Evolutionary conservation across 1,140 invertebrate species (phyloP).

Genomic region (Aphaenogaster rudis): DNA sequence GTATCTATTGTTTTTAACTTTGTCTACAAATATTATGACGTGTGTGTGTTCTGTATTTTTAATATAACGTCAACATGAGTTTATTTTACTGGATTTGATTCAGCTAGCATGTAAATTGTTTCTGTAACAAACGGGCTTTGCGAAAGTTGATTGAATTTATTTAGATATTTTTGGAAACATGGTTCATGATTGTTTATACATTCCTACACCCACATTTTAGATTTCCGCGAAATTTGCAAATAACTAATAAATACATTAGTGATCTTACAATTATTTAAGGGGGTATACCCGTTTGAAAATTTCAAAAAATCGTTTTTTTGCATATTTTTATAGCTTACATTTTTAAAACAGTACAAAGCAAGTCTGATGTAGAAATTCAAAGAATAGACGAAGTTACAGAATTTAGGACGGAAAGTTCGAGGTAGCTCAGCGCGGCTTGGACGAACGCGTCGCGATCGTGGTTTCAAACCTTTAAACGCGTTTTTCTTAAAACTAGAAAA

Average conservation of each 20-base stretch:
- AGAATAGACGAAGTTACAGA: too few species aligned
- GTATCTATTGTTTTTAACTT: not conserved
- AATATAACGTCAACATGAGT: not conserved
- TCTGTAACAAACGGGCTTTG: not conserved
- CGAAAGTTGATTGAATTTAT: conserved; percentile 13
- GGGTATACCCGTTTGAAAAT: too few species aligned
- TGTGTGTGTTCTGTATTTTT: conserved; percentile 1
- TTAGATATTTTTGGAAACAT: conserved; percentile 7
- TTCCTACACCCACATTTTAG: not conserved
- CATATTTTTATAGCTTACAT: too few species aligned
- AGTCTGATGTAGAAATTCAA: too few species aligned
- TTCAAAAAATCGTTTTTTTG: too few species aligned
- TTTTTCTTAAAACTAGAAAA: too few species aligned
- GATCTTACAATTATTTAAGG: not conserved
- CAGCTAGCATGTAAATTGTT: not conserved
- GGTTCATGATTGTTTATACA: not conserved
- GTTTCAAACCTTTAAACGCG: too few species aligned
- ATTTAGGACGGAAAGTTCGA: too few species aligned
- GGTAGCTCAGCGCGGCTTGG: too few species aligned
- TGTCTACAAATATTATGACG: not conserved
- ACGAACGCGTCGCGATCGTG: too few species aligned
- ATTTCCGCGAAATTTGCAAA: not conserved
- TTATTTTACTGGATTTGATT: conserved; percentile 8
- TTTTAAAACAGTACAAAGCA: too few species aligned
- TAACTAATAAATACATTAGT: conserved; percentile 1